Percentiles rank a stretch among this genome's conserved stretches.
phyloP scores from a whole-genome alignment of 2,888 invertebrate species.

The Ceriagrion tenellum region DNA sequence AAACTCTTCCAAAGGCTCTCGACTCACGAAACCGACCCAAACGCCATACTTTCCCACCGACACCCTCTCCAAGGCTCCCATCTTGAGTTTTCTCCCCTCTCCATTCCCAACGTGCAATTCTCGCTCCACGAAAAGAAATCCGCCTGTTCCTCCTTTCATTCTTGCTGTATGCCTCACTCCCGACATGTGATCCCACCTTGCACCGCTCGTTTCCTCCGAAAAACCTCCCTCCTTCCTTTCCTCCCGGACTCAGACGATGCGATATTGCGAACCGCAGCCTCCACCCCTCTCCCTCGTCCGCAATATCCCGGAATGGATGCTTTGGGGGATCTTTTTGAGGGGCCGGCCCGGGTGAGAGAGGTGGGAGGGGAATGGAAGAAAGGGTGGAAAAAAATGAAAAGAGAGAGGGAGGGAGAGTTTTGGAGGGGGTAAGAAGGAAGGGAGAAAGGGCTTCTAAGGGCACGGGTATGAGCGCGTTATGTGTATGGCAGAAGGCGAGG shows the following conservation, averaged over 20 bases:
- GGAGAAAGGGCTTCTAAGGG: no score
- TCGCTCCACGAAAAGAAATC: conserved; percentile 10
- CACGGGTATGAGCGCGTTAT: no score
- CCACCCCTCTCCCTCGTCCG: conserved; percentile 36
- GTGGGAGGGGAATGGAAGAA: neutral
- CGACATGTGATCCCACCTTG: neutral
- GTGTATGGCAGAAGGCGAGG: neutral
- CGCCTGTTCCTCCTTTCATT: neutral
- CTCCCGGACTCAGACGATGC: neutral
- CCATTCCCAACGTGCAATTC: neutral
- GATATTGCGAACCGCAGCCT: conserved; percentile 59
- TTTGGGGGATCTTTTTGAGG: conserved; percentile 37
- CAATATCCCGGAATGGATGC: conserved; percentile 64
- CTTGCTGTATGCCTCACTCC: neutral
- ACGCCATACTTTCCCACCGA: neutral
- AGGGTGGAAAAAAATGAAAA: neutral
- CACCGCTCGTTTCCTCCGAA: neutral
- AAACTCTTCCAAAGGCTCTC: no score
- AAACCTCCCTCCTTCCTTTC: no score
- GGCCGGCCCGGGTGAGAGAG: neutral
- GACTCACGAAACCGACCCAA: no score
- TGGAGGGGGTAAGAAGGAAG: neutral
- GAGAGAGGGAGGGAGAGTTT: neutral
- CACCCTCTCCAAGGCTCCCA: neutral
- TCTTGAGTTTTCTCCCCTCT: no score